phyloP scores from a whole-genome alignment of 2,797 vertebrate species.

The Leptoclinus maculatus region DNA sequence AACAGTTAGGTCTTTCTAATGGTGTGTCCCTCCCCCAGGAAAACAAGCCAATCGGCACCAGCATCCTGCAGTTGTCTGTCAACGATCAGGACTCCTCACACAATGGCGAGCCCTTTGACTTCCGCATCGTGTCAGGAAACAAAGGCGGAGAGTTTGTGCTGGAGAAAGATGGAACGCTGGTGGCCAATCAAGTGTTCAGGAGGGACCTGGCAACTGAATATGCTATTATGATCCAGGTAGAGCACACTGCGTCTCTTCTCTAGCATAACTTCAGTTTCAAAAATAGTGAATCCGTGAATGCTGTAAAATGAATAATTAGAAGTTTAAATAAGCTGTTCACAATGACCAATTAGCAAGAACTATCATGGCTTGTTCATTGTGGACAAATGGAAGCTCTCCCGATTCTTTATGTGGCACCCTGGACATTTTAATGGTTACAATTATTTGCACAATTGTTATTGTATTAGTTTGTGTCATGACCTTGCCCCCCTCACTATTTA shows the following conservation, averaged over 20 bases:
- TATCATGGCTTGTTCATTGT: not conserved
- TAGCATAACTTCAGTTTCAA: not conserved
- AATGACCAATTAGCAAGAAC: not conserved
- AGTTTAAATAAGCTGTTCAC: not conserved
- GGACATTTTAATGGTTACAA: no score
- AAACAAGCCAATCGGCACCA: constrained; percentile 95
- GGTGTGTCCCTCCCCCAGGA: constrained; percentile 82
- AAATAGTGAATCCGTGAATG: not conserved
- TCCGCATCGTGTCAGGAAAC: constrained; percentile 92
- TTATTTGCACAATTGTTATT: no score
- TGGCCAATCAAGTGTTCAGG: constrained; percentile 91
- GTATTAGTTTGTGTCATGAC: no score
- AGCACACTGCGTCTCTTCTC: not conserved
- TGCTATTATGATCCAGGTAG: constrained; percentile 92
- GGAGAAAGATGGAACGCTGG: constrained; percentile 89
- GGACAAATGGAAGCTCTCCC: not conserved
- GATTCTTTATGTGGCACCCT: not conserved
- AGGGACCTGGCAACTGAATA: constrained; percentile 90
- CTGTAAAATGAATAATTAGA: not conserved
- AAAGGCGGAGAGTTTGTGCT: constrained; percentile 91
- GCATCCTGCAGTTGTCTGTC: constrained; percentile 94
- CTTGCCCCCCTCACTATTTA: no score
- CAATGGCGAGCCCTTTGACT: constrained; percentile 95
- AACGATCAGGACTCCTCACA: constrained; percentile 95
- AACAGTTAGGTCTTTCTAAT: not conserved